These are phyloP conservation scores for Megalops atlanticus DNA, from an alignment of 2,113 vertebrate genomes.

Conservation along the genomic window DNA sequence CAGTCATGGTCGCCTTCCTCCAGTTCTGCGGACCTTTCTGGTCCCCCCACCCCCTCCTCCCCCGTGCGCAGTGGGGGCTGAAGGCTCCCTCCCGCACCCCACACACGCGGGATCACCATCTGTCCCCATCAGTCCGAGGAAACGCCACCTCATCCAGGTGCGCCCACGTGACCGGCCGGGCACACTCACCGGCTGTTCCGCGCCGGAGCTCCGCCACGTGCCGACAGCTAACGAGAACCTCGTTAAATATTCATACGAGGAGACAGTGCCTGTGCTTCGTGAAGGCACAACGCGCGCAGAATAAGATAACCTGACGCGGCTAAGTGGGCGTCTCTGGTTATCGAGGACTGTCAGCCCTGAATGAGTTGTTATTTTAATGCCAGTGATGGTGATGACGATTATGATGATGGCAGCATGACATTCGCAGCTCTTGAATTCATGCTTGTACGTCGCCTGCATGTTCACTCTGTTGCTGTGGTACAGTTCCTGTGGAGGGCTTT, in stretches of 20 bases:
- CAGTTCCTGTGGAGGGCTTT: too few relatives aligned
- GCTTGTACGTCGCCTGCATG: too few relatives aligned
- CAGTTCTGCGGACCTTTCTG: not conserved
- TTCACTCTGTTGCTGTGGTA: too few relatives aligned
- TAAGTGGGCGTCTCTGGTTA: conserved; percentile 25
- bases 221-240: conserved; percentile 56
- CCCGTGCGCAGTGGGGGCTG: not conserved
- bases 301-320: not conserved
- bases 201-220: conserved; percentile 48
- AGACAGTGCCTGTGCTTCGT: conserved; percentile 23
- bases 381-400: not conserved
- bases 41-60: too few relatives aligned
- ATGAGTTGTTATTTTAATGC: not conserved
- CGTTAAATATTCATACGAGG: conserved; percentile 62
- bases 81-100: conserved; percentile 23
- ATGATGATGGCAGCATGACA: conserved; percentile 4
- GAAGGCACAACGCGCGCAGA: not conserved
- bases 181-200: conserved; percentile 54
- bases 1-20: not conserved
- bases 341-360: not conserved
- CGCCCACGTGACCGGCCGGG: conserved; percentile 42
- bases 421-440: too few relatives aligned
- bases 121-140: conserved; percentile 49
- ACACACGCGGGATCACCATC: conserved; percentile 60
- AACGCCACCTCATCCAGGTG: conserved; percentile 48